phyloP scores from a whole-genome alignment of 1,140 invertebrate genomes.

The Brachionus rubens region DNA sequence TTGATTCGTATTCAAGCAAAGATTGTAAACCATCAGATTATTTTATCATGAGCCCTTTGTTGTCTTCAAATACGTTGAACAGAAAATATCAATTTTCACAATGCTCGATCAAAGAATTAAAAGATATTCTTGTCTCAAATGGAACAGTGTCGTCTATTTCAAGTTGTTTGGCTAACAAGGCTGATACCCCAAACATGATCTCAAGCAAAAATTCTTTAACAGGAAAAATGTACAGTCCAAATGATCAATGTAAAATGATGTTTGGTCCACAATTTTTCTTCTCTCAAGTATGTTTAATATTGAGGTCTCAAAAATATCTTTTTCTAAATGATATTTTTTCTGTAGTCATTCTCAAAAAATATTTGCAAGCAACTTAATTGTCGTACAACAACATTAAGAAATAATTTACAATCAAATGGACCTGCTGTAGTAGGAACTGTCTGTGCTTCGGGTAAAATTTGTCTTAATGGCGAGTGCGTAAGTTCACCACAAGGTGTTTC shows the following conservation, averaged over 20 bases:
- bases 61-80: not conserved
- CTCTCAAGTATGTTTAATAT: not conserved
- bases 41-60: conserved; percentile 2
- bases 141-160: not conserved
- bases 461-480: not conserved
- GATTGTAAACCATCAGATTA: not conserved
- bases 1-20: not conserved
- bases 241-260: conserved; percentile 6
- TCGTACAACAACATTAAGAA: not conserved
- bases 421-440: not conserved
- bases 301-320: not conserved
- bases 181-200: not conserved
- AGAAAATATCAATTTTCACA: not conserved
- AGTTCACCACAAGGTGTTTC: not conserved
- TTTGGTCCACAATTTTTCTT: not conserved
- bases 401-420: not conserved
- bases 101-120: not conserved
- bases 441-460: conserved; percentile 10
- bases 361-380: not conserved
- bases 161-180: not conserved
- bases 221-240: not conserved
- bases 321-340: not conserved
- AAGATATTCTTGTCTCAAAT: not conserved
- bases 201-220: not conserved
- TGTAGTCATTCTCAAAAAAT: not conserved